Conservation (phyloP, 1,140 invertebrate species). For the Bombus waltoni region DNA sequence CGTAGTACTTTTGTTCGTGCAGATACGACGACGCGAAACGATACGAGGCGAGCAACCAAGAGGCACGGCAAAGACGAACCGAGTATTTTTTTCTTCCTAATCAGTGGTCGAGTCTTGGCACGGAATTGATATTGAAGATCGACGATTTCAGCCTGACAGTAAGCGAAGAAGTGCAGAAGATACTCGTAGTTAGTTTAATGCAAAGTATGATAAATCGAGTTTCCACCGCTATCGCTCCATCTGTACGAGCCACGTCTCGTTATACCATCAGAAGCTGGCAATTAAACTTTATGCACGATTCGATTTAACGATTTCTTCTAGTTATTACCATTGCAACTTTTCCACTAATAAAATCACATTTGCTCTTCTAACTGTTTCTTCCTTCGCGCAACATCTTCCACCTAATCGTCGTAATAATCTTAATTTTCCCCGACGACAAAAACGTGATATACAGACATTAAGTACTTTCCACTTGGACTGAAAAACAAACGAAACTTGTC, state of each 20-base stretch:
- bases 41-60: not conserved
- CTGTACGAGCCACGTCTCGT: not conserved
- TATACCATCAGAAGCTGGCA: not conserved
- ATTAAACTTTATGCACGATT: not conserved
- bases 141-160: not conserved
- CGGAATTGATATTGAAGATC: not conserved
- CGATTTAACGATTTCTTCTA: slow-evolving; percentile 3
- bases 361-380: not conserved
- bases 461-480: not conserved
- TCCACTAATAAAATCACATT: not conserved
- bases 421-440: not conserved
- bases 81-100: not conserved
- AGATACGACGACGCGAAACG: too few relatives aligned
- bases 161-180: not conserved
- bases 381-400: not conserved
- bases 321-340: not conserved
- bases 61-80: not conserved
- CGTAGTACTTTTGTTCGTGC: too few relatives aligned
- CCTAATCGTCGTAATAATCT: not conserved
- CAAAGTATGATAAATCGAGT: not conserved
- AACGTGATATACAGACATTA: not conserved
- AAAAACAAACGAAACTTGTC: not conserved
- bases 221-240: not conserved
- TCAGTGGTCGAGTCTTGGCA: not conserved
- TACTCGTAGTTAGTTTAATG: not conserved